Evolutionary conservation across 2,797 vertebrate species (phyloP).

Genomic region (Chaunax sp.): DNA sequence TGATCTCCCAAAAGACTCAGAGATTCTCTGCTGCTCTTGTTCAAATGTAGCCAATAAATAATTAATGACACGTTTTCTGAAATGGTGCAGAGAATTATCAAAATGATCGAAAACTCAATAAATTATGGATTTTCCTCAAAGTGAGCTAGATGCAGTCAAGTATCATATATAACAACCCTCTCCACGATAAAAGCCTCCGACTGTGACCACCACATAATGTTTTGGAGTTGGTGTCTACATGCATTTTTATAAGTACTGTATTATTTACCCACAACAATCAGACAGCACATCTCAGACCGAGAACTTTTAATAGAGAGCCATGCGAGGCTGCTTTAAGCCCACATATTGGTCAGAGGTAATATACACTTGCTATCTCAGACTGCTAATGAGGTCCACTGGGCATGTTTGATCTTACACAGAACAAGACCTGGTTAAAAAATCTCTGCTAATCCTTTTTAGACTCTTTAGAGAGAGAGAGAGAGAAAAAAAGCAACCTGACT

Average conservation of each 20-base stretch:
- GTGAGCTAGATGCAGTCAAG: slow-evolving; percentile 20
- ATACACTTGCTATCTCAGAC: slow-evolving; percentile 42
- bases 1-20: slow-evolving; percentile 50
- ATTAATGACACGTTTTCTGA: slow-evolving; percentile 61
- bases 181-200: slow-evolving; percentile 9
- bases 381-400: slow-evolving; percentile 75
- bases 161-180: slow-evolving; percentile 24
- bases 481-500: not conserved
- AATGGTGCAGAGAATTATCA: slow-evolving; percentile 58
- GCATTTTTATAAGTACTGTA: slow-evolving; percentile 13
- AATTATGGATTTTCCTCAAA: slow-evolving; percentile 64
- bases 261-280: slow-evolving; percentile 48
- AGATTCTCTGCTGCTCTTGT: slow-evolving; percentile 40
- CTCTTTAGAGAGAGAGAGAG: slow-evolving; percentile 23
- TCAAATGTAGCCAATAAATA: slow-evolving; percentile 53
- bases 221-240: not conserved
- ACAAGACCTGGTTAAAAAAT: slow-evolving; percentile 33
- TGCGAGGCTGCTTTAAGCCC: slow-evolving; percentile 42
- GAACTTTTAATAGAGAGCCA: slow-evolving; percentile 50
- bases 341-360: slow-evolving; percentile 63
- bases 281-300: slow-evolving; percentile 11
- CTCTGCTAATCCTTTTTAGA: slow-evolving; percentile 43
- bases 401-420: slow-evolving; percentile 52
- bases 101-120: slow-evolving; percentile 60
- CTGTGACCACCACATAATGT: not conserved